Evolutionary conservation across 1,140 invertebrate genomes (phyloP).

Genomic region (Drosophila sulfurigaster): DNA sequence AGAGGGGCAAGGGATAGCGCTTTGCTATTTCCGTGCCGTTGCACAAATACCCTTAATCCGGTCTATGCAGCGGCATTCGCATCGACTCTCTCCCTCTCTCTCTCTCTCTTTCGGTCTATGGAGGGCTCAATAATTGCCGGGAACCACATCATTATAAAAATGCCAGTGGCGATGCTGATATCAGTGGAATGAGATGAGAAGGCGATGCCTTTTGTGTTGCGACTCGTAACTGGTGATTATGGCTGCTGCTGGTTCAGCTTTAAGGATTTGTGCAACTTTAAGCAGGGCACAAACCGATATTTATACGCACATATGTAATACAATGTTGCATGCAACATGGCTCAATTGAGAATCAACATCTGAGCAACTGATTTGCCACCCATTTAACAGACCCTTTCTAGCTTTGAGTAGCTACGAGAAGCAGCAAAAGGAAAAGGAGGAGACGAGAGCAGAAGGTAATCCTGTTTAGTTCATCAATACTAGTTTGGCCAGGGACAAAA

Average conservation of each 20-base stretch:
- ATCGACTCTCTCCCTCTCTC: too few relatives aligned
- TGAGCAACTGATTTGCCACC: constrained; percentile 54
- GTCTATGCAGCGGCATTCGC: constrained; percentile 4
- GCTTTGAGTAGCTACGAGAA: constrained; percentile 41
- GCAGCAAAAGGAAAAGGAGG: neutral
- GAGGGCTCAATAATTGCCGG: constrained; percentile 41
- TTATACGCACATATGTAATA: constrained; percentile 16
- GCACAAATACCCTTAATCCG: constrained; percentile 32
- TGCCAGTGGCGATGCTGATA: constrained; percentile 13
- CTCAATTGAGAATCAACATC: neutral
- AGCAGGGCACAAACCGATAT: constrained; percentile 6
- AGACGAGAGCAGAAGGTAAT: constrained; percentile 45
- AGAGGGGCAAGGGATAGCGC: neutral
- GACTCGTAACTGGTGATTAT: constrained; percentile 38
- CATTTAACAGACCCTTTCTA: constrained; percentile 54
- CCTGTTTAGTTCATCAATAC: constrained; percentile 79
- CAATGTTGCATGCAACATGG: constrained; percentile 20
- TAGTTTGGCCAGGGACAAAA: constrained; percentile 72
- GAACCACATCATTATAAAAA: constrained; percentile 58
- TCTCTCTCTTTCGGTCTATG: neutral
- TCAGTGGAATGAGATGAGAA: neutral
- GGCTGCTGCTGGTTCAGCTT: constrained; percentile 31
- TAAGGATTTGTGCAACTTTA: constrained; percentile 54
- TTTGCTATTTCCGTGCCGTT: constrained; percentile 43
- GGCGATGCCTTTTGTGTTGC: constrained; percentile 19